Conservation (phyloP, 1,140 invertebrate species). For the Lepidotrigona ventralis region DNA sequence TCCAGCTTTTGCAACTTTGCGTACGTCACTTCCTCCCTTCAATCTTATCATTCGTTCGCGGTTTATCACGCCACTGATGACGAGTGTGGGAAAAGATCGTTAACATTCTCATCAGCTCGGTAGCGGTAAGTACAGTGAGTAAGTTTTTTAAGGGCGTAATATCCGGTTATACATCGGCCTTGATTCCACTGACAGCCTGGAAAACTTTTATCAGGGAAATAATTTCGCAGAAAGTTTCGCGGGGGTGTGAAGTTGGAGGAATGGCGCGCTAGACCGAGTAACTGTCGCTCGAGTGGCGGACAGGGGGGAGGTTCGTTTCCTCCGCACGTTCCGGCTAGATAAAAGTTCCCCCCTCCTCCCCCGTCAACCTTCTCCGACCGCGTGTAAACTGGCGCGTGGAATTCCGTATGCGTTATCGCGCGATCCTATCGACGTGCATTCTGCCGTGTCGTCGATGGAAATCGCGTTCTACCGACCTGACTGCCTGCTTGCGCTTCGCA, state of each 20-base stretch:
- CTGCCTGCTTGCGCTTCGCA: not conserved
- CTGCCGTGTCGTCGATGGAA: conserved; percentile 44
- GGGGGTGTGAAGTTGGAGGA: conserved; percentile 48
- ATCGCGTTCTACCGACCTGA: conserved; percentile 30
- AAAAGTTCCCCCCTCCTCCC: conserved; percentile 51
- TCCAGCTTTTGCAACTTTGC: no score
- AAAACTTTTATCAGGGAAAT: conserved; percentile 67
- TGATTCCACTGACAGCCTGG: conserved; percentile 54
- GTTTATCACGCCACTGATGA: not conserved
- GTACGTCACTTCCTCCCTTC: not conserved
- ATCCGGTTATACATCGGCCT: conserved; percentile 62
- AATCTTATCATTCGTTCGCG: not conserved
- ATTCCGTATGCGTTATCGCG: conserved; percentile 50
- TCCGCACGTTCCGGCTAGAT: conserved; percentile 37
- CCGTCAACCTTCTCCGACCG: conserved; percentile 19
- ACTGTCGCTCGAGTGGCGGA: conserved; percentile 10
- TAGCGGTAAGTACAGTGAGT: conserved; percentile 32
- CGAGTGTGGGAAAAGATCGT: not conserved
- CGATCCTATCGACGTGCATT: conserved; percentile 26
- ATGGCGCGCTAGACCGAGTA: conserved; percentile 29
- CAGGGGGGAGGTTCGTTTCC: conserved; percentile 51
- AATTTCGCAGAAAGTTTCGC: conserved; percentile 59
- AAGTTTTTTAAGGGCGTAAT: conserved; percentile 54
- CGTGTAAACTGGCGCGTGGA: conserved; percentile 56
- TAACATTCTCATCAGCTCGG: not conserved